Conservation (phyloP, 1,140 invertebrate species). For the Reticulitermes speratus region DNA sequence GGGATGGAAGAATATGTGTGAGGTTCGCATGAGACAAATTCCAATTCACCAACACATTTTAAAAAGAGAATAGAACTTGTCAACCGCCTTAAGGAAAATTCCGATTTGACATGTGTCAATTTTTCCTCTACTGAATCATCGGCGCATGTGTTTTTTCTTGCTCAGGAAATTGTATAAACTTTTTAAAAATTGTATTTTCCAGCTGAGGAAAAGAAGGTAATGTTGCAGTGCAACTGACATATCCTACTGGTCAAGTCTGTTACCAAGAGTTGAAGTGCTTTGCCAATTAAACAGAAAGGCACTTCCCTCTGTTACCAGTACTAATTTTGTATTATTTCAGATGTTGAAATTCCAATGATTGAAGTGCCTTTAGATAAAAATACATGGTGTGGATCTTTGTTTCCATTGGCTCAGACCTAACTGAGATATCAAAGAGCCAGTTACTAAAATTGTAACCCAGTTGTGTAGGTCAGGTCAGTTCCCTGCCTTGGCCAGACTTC, state of each 20-base stretch:
- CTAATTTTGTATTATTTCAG: constrained; percentile 31
- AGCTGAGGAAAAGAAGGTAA: constrained; percentile 28
- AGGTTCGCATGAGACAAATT: constrained; percentile 27
- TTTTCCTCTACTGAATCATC: constrained; percentile 31
- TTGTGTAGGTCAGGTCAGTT: constrained; percentile 32
- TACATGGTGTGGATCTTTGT: constrained; percentile 24
- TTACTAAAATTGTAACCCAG: constrained; percentile 23
- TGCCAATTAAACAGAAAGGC: constrained; percentile 31
- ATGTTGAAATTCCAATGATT: constrained; percentile 35
- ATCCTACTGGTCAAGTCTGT: constrained; percentile 35
- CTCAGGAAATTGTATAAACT: constrained; percentile 33
- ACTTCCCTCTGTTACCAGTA: constrained; percentile 35
- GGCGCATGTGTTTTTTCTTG: constrained; percentile 32
- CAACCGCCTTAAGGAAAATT: constrained; percentile 26
- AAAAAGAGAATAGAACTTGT: constrained; percentile 20
- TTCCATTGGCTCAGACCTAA: constrained; percentile 26
- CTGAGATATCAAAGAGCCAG: constrained; percentile 16
- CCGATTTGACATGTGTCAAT: constrained; percentile 24
- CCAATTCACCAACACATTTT: constrained; percentile 20
- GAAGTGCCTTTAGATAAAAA: constrained; percentile 35
- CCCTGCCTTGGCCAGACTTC: constrained; percentile 27
- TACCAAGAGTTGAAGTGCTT: constrained; percentile 36
- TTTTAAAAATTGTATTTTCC: constrained; percentile 32
- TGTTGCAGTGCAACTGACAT: constrained; percentile 34
- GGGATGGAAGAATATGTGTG: constrained; percentile 30